A percentile compares a stretch with the other conserved stretches of the same genome.
phyloP scores from a whole-genome alignment of 2,113 vertebrate species.

The Sardina pilchardus region DNA sequence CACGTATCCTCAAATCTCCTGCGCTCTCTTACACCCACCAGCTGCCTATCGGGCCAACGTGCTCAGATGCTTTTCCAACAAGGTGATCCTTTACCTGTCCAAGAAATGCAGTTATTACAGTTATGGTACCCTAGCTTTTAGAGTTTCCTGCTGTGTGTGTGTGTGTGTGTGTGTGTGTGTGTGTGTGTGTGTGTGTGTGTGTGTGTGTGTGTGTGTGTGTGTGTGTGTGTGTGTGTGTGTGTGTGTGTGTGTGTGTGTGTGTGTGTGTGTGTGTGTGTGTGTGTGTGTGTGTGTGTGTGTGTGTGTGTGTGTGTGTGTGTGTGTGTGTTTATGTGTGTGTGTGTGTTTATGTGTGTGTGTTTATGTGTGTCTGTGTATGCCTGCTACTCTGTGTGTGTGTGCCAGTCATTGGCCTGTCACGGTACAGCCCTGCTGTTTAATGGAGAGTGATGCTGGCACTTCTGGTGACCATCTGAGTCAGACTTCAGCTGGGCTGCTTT shows the following conservation, averaged over 20 bases:
- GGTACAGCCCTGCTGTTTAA: not conserved
- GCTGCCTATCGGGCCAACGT: not conserved
- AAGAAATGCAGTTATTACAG: too few species aligned
- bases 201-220: conserved; percentile 2
- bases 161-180: not conserved
- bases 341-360: conserved; percentile 1
- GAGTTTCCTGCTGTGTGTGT: not conserved
- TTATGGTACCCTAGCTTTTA: too few species aligned
- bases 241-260: not conserved
- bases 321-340: conserved; percentile 11
- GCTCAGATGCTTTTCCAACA: too few species aligned
- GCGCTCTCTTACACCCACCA: not conserved
- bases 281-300: conserved; percentile 10
- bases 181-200: not conserved
- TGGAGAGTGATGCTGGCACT: not conserved
- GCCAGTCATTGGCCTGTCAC: not conserved
- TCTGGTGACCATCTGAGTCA: not conserved
- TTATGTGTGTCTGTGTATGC: not conserved
- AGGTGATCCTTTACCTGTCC: too few species aligned
- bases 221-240: not conserved
- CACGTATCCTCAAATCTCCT: not conserved
- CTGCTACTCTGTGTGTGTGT: not conserved
- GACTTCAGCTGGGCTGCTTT: not conserved
- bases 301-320: conserved; percentile 6
- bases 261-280: not conserved